Conservation (phyloP, 1,140 invertebrate species). For the Tetragnatha versicolor region DNA sequence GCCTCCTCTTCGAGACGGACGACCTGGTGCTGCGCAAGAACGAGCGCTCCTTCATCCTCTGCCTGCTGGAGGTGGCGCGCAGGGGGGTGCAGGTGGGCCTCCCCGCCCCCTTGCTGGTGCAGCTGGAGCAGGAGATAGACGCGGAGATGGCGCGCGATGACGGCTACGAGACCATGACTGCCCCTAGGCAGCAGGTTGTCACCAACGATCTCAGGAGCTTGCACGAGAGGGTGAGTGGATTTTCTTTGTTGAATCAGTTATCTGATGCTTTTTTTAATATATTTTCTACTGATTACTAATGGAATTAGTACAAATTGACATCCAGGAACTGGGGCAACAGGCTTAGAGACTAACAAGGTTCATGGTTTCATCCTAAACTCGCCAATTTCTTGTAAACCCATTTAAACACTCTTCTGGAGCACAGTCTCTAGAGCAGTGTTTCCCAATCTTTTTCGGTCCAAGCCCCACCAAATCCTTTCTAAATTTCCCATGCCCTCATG, state of each 20-base stretch:
- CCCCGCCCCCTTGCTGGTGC: constrained; percentile 91
- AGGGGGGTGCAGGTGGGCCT: constrained; percentile 75
- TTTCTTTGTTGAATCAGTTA: not conserved
- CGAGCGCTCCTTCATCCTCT: constrained; percentile 94
- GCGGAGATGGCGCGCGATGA: constrained; percentile 85
- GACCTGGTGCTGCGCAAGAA: constrained; percentile 95
- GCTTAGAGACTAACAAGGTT: no score
- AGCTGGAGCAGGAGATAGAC: constrained; percentile 96
- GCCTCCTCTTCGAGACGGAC: constrained; percentile 93
- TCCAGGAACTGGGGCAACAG: no score
- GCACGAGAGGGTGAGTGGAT: constrained; percentile 88
- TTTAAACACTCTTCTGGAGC: no score
- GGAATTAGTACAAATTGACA: no score
- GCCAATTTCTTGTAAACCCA: no score
- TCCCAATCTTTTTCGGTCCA: no score
- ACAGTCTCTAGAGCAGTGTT: no score
- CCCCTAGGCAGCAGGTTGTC: constrained; percentile 81
- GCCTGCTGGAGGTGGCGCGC: constrained; percentile 88
- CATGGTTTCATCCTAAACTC: no score
- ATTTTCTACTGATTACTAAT: no score
- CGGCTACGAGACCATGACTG: constrained; percentile 23
- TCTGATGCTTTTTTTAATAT: no score
- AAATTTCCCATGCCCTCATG: no score
- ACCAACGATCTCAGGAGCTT: constrained; percentile 92
- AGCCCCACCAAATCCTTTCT: no score